A percentile compares a stretch with the other conserved stretches of the same genome.
Conservation (phyloP, 2,113 vertebrate species). For the Nesoenas mayeri region DNA sequence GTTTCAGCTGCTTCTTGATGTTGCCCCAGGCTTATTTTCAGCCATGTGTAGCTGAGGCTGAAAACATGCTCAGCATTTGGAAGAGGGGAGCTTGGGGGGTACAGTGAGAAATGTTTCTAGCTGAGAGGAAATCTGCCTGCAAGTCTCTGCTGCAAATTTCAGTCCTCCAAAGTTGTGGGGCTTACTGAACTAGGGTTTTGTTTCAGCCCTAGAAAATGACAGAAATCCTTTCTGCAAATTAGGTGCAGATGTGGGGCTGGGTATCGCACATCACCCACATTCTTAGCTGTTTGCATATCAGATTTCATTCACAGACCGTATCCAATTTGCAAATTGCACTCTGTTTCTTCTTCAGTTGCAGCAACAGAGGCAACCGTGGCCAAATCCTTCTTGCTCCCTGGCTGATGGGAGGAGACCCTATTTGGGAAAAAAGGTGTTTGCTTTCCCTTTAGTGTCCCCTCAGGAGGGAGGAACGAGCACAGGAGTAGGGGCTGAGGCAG, state of each 20-base stretch:
- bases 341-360: neutral
- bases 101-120: neutral
- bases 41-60: neutral
- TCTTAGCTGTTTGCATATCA: neutral
- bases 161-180: neutral
- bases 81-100: neutral
- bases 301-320: neutral
- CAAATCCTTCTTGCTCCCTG: neutral
- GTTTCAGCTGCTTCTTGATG: neutral
- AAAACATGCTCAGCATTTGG: neutral
- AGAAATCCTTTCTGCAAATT: constrained; percentile 53
- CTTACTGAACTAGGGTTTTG: constrained; percentile 3
- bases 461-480: rapidly evolving
- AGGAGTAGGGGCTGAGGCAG: neutral
- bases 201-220: constrained; percentile 20
- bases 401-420: neutral
- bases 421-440: neutral
- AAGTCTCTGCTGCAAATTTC: neutral
- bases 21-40: constrained; percentile 16
- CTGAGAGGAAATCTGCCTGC: neutral
- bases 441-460: neutral
- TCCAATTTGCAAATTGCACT: neutral
- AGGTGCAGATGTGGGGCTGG: constrained; percentile 30
- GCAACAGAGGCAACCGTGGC: neutral
- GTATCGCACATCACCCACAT: neutral